phyloP scores from a whole-genome alignment of 2,888 invertebrate species.

The Drosophila falleni region DNA sequence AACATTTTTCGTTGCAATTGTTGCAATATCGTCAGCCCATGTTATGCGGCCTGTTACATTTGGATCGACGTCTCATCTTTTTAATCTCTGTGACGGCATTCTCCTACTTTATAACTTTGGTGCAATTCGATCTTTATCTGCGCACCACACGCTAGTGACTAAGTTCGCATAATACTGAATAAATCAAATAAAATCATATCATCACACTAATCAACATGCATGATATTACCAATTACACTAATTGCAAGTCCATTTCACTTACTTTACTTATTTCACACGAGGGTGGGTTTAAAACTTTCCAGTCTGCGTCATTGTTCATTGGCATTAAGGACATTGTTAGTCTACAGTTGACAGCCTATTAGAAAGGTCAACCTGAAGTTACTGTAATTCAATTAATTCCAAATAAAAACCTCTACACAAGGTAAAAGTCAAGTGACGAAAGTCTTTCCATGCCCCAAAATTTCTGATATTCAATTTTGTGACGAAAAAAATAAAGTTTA shows the following conservation, averaged over 20 bases:
- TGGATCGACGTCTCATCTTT: conserved; percentile 73
- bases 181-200: conserved; percentile 8
- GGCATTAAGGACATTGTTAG: background rate
- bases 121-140: conserved; percentile 74
- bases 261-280: background rate
- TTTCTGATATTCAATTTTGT: no score
- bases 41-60: conserved; percentile 73
- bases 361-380: no score
- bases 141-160: conserved; percentile 33
- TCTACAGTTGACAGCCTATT: background rate
- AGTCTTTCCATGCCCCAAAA: no score
- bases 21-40: conserved; percentile 53
- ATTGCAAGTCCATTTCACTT: conserved; percentile 11
- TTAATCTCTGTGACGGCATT: conserved; percentile 74
- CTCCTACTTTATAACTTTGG: conserved; percentile 78
- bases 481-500: no score
- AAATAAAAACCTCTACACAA: no score
- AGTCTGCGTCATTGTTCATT: background rate
- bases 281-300: background rate
- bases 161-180: no score
- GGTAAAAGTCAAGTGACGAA: no score
- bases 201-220: conserved; percentile 25
- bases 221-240: conserved; percentile 28
- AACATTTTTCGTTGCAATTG: conserved; percentile 67
- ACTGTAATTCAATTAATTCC: no score